Conservation (phyloP, 2,797 vertebrate genomes). For the Gadopsis marmoratus region DNA sequence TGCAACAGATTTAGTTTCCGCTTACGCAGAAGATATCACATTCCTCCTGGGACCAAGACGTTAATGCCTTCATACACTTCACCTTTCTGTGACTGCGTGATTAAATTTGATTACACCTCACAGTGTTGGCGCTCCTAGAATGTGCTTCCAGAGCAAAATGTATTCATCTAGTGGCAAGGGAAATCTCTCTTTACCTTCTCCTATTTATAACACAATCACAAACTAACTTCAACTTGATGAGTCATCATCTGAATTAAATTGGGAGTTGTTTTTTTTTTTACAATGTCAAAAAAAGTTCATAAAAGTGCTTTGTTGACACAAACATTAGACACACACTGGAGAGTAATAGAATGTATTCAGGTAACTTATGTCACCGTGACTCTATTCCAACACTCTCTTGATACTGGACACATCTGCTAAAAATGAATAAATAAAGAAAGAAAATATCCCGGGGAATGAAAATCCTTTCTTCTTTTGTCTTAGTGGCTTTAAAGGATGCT, state of each 20-base stretch:
- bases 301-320: constrained; percentile 29
- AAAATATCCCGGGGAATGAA: neutral
- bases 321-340: neutral
- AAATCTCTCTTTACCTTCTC: constrained; percentile 16
- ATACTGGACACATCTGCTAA: too few species aligned
- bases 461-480: neutral
- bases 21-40: constrained; percentile 21
- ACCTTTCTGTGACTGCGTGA: constrained; percentile 11
- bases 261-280: neutral
- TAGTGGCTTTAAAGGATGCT: too few species aligned
- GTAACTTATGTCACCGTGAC: neutral
- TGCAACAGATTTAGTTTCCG: constrained; percentile 8
- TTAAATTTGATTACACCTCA: constrained; percentile 34
- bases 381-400: too few species aligned
- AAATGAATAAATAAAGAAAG: too few species aligned
- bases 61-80: constrained; percentile 1
- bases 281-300: constrained; percentile 1
- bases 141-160: constrained; percentile 24
- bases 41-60: constrained; percentile 8
- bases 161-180: constrained; percentile 12
- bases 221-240: constrained; percentile 16
- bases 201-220: constrained; percentile 13
- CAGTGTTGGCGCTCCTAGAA: neutral
- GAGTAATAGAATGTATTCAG: neutral
- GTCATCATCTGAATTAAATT: constrained; percentile 24